phyloP scores from a whole-genome alignment of 1,140 invertebrate genomes.

The Nymphalis io region DNA sequence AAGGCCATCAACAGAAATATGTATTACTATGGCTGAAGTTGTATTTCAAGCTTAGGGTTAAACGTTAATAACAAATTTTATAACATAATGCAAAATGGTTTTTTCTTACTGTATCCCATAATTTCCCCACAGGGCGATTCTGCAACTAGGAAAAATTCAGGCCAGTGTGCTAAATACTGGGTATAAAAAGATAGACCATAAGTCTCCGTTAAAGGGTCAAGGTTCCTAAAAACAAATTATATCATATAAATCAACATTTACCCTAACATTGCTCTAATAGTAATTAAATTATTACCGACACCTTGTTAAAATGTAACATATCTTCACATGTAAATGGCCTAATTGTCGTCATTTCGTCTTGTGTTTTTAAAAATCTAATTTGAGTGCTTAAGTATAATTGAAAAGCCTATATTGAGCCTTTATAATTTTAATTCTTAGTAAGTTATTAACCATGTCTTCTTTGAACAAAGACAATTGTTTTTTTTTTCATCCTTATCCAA shows the following conservation, averaged over 20 bases:
- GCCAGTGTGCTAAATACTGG: constrained; percentile 98
- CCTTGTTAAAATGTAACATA: constrained; percentile 97
- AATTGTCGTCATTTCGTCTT: constrained; percentile 91
- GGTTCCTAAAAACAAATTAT: constrained; percentile 86
- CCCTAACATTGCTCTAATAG: constrained; percentile 2
- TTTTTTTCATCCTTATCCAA: too few relatives aligned
- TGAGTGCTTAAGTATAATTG: not conserved
- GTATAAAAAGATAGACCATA: constrained; percentile 99
- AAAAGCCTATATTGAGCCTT: not conserved
- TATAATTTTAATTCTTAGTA: not conserved
- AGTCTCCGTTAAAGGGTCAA: constrained; percentile 98
- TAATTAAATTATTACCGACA: constrained; percentile 84
- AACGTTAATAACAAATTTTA: not conserved
- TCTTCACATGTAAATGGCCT: constrained; percentile 96
- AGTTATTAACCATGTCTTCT: too few relatives aligned
- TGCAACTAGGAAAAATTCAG: constrained; percentile 99
- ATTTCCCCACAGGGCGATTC: constrained; percentile 97
- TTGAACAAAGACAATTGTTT: too few relatives aligned
- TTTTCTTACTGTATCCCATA: constrained; percentile 98
- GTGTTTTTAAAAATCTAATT: not conserved
- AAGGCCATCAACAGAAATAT: not conserved
- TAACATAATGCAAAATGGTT: not conserved
- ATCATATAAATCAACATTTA: constrained; percentile 4
- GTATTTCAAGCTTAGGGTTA: not conserved
- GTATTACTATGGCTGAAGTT: not conserved